Conservation (phyloP, 1,140 invertebrate species). For the Popillia japonica region DNA sequence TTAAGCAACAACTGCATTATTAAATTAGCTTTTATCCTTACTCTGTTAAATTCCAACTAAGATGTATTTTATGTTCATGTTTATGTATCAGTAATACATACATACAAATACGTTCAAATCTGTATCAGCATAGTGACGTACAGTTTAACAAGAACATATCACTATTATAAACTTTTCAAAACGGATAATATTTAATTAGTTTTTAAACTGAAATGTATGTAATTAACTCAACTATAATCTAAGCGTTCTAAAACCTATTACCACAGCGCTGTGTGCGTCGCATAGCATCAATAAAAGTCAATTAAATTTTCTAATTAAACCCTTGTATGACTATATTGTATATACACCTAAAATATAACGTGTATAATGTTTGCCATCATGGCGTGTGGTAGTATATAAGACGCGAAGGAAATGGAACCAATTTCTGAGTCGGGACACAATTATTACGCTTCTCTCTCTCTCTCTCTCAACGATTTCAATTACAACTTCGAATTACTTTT, state of each 20-base stretch:
- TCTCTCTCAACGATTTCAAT: constrained; percentile 54
- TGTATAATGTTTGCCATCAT: constrained; percentile 16
- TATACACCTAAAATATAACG: constrained; percentile 4
- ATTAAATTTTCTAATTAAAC: constrained; percentile 60
- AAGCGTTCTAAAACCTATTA: constrained; percentile 43
- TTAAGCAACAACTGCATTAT: too few species aligned
- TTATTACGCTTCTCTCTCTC: constrained; percentile 51
- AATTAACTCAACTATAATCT: constrained; percentile 42
- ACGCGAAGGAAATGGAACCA: constrained; percentile 55
- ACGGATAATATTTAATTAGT: constrained; percentile 42
- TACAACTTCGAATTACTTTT: constrained; percentile 56
- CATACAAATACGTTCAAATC: too few species aligned
- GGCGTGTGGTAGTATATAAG: constrained; percentile 46
- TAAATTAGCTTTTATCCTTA: too few species aligned
- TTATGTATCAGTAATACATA: too few species aligned
- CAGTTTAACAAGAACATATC: too few species aligned
- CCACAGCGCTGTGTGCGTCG: constrained; percentile 36
- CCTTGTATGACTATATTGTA: constrained; percentile 53
- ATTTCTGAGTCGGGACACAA: constrained; percentile 50
- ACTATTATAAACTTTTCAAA: background rate
- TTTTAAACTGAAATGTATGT: constrained; percentile 39
- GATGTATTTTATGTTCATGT: too few species aligned
- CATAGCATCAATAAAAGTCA: constrained; percentile 54
- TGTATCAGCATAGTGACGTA: too few species aligned
- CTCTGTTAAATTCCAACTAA: too few species aligned